Conservation (phyloP, 2,888 invertebrate genomes). For the Hemicrepidius hirtus region DNA sequence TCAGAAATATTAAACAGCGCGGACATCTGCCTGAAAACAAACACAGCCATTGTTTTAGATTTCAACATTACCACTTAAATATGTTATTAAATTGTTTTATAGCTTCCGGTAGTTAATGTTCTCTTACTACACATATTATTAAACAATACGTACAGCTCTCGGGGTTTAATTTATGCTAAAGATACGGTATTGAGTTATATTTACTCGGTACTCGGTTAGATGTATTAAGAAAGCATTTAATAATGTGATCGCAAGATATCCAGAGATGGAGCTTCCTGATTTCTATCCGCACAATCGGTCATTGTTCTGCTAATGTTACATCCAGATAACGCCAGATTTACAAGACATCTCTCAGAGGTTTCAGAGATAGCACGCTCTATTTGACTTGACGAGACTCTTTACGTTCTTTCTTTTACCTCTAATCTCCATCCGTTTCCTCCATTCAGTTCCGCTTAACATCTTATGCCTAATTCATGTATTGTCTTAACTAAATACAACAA, state of each 20-base stretch:
- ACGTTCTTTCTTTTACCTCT: slow-evolving; percentile 52
- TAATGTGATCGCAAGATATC: slow-evolving; percentile 43
- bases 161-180: slow-evolving; percentile 69
- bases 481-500: slow-evolving; percentile 26
- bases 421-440: slow-evolving; percentile 58
- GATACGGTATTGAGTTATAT: slow-evolving; percentile 64
- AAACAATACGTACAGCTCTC: slow-evolving; percentile 56
- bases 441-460: slow-evolving; percentile 55
- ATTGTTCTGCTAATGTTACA: slow-evolving; percentile 68
- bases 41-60: slow-evolving; percentile 70
- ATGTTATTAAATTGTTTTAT: slow-evolving; percentile 73
- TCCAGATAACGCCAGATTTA: slow-evolving; percentile 62
- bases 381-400: slow-evolving; percentile 60
- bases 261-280: slow-evolving; percentile 60
- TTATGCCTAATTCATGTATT: slow-evolving; percentile 42
- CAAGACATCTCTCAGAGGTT: slow-evolving; percentile 55
- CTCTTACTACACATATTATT: slow-evolving; percentile 63
- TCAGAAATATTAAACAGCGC: slow-evolving; percentile 64
- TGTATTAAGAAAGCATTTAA: slow-evolving; percentile 56
- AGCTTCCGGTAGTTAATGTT: slow-evolving; percentile 67
- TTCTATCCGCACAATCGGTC: slow-evolving; percentile 66
- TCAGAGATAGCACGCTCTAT: slow-evolving; percentile 61
- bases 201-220: slow-evolving; percentile 62
- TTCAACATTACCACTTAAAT: slow-evolving; percentile 70
- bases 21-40: slow-evolving; percentile 69